phyloP scores from a whole-genome alignment of 2,888 invertebrate genomes.

The Lasiommata megera region DNA sequence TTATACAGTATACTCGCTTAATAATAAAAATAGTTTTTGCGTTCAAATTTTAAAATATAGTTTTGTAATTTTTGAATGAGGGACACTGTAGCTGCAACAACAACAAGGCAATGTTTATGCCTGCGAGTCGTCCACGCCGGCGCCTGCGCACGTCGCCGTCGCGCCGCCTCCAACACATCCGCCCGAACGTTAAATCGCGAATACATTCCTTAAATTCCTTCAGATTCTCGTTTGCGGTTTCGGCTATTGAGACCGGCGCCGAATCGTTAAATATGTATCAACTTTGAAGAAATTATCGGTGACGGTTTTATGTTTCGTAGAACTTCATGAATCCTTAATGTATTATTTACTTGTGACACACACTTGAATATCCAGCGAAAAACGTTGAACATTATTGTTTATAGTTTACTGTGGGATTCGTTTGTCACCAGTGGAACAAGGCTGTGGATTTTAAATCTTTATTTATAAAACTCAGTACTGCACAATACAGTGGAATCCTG shows the following conservation, averaged over 20 bases:
- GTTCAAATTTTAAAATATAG: no score
- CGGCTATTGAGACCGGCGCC: slow-evolving; percentile 53
- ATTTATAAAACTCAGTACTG: no score
- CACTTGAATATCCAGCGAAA: no score
- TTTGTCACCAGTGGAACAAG: no score
- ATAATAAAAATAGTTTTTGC: no score
- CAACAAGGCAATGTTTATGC: slow-evolving; percentile 39
- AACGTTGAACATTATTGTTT: no score
- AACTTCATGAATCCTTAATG: slow-evolving; percentile 8
- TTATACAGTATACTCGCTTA: no score
- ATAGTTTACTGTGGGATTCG: no score
- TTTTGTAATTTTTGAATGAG: neutral
- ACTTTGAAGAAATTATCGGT: slow-evolving; percentile 27
- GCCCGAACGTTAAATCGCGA: slow-evolving; percentile 61
- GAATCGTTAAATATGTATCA: slow-evolving; percentile 33
- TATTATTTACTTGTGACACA: neutral
- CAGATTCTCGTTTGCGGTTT: slow-evolving; percentile 57
- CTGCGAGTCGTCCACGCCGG: slow-evolving; percentile 44
- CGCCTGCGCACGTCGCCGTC: slow-evolving; percentile 56
- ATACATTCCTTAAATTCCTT: slow-evolving; percentile 63
- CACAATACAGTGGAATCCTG: no score
- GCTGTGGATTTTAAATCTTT: no score
- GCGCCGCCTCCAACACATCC: slow-evolving; percentile 50
- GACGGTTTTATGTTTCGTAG: slow-evolving; percentile 24
- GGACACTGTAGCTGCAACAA: slow-evolving; percentile 37